A percentile compares a stretch with the other conserved stretches of the same genome.
These are phyloP conservation scores for Orestias chungarensis DNA, from an alignment of 2,797 vertebrate genomes.

Conservation along the genomic window DNA sequence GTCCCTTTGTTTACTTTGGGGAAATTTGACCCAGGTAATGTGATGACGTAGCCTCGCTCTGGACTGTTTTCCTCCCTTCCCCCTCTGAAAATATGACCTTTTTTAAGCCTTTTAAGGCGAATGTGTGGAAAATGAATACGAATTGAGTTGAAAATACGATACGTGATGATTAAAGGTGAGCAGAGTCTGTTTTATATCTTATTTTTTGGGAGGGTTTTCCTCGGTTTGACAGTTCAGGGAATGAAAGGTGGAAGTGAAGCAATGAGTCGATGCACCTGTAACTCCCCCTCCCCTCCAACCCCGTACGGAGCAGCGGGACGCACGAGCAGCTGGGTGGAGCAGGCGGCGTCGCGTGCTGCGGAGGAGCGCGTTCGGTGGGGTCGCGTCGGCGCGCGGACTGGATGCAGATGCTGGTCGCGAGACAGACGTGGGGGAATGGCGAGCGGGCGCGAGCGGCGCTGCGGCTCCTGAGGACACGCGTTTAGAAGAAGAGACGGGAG, in stretches of 20 bases:
- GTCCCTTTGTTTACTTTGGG: slow-evolving; percentile 71
- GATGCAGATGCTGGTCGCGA: slow-evolving; percentile 73
- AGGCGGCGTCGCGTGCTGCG: slow-evolving; percentile 75
- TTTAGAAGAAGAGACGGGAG: neutral
- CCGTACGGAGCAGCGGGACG: slow-evolving; percentile 45
- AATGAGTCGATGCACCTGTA: slow-evolving; percentile 77
- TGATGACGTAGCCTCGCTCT: slow-evolving; percentile 52
- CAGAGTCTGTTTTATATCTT: neutral
- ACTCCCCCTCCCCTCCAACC: slow-evolving; percentile 18
- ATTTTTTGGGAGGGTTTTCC: neutral
- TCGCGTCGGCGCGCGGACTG: slow-evolving; percentile 41
- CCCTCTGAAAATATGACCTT: too few species aligned
- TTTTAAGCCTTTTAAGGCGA: neutral
- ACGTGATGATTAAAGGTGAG: neutral
- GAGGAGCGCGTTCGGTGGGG: slow-evolving; percentile 55
- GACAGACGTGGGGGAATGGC: slow-evolving; percentile 62
- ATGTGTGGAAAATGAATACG: neutral
- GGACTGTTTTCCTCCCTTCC: slow-evolving; percentile 9
- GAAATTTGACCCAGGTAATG: slow-evolving; percentile 71
- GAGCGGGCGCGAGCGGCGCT: slow-evolving; percentile 52
- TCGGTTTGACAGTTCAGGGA: neutral
- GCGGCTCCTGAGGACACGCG: slow-evolving; percentile 53
- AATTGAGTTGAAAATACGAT: neutral
- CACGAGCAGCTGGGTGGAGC: slow-evolving; percentile 76
- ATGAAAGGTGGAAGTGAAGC: slow-evolving; percentile 74